Evolutionary conservation across 1,140 invertebrate genomes (phyloP), one percentile per base, ranked within the genome.

Genomic region (Pristionchus pacificus): DNA sequence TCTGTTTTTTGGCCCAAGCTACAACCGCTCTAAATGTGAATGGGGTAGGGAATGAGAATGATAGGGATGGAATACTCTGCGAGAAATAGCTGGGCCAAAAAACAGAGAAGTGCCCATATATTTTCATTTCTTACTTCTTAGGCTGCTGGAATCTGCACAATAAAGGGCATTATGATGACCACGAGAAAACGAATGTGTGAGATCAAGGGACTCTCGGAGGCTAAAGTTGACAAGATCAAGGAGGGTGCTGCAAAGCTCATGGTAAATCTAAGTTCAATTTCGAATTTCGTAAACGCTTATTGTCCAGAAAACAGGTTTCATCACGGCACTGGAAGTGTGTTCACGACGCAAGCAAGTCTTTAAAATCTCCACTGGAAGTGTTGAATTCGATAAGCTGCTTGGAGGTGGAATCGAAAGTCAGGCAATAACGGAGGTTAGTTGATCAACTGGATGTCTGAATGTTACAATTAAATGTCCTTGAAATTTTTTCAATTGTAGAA

Each of bases 191-290:
- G 89, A 81, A 81, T 92, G 30, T 88, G 88, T 79, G 87, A 86
- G 72, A 90, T 91, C 59, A 91, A 91, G 87, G 91, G 90, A 24
- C 89, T 92, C 77, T 91, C 90, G 33, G 90, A 91, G 79, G 89
- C 88, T 2, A 92, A 92, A 85, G 90, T 92, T 71, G 90, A 91
- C 74, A 91, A 91, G 86, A 91, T 92, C 38, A 91, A 91, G 85
- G 91, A 92, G 86, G 89, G 89, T 87, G 88, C 84, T 79, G 85
- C 78, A 88, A 91, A 87, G 79, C 89, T 79, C 79, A 85, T 72
- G 70, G 85, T 83, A 74, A 60, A 70, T 32, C 76, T 14, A n/a
- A n/a, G n/a, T 13, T 30, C 38, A 24, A 75, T 15, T 71, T 71
- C 19, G 19, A 27, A 19, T 63, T 25, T 0, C n/a, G 13, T 61